Base-by-base conservation (phyloP, 1,140 invertebrate species). In the Ceratoteleas bidentatus region DNA sequence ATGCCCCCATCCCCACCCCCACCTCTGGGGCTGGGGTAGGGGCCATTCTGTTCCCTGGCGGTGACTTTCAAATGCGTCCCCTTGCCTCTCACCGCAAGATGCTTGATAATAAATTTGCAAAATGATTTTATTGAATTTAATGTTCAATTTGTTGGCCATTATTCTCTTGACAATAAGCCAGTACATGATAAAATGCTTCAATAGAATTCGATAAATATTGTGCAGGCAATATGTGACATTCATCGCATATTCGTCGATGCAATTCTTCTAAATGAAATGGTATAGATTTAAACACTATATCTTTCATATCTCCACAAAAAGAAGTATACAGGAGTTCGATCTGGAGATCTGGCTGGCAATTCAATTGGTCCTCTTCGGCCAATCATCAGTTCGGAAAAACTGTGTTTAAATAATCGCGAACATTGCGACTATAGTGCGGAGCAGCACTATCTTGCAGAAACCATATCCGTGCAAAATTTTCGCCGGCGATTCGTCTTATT, bases 361-460 rank as follows among this genome's bases (percentile, higher is more conserved):
- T 65, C 61, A 65, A 65, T 65, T 65, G 49, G 2, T 24, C 49
- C 50, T 36, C 61, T 53, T 65, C 50, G 61, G 8, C 57, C 50
- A 16, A 85, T 85, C 81, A 83, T 62, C 58, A 76, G 6, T 65
- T 53, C 0, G 61, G 50, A 43, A 65, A 65, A 65, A 53, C 49
- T 65, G 61, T 8, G 36, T 65, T 53, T 24, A 62, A 52, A 40
- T 16, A 64, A 40, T 64, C 34, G 24, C 45, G 61, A 64, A 64
- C 33, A 64, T 32, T 56, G 15, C 24, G 64, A 45, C 50, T 52
- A 47, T 36, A 66, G 34, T 66, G 52, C 5, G 40, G 50, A 43
- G 64, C 0, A 36, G 64, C 52, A 5, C 52, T 52, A 34, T 66
- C 64, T 54, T 66, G 64, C 14, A 45, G 52, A 56, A 56, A 66